A percentile compares a stretch with the other conserved stretches of the same genome.
Conservation (phyloP, 2,113 vertebrate genomes). For the Tangachromis dhanisi region DNA sequence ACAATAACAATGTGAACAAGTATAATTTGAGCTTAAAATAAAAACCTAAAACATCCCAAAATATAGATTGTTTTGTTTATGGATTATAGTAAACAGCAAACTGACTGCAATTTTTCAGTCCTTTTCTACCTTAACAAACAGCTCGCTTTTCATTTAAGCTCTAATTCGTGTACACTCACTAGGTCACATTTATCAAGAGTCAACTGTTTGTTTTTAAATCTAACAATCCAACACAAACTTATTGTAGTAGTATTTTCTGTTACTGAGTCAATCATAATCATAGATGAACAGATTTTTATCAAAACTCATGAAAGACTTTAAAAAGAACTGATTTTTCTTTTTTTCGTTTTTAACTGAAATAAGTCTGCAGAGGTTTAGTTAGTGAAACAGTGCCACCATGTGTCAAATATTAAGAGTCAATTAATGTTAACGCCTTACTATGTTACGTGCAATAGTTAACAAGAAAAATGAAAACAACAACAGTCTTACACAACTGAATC, state of each 20-base stretch:
- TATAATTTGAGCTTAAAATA: not conserved
- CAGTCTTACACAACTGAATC: not conserved
- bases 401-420: not conserved
- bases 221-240: not conserved
- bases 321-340: not conserved
- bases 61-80: not conserved
- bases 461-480: not conserved
- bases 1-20: not conserved
- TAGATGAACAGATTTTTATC: not conserved
- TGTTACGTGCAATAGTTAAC: not conserved
- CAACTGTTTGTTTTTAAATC: not conserved
- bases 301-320: not conserved
- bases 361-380: not conserved
- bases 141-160: not conserved
- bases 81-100: not conserved
- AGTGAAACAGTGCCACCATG: constrained; percentile 59
- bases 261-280: not conserved
- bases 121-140: not conserved
- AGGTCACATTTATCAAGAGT: not conserved
- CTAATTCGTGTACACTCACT: not conserved
- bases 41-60: not conserved
- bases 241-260: not conserved
- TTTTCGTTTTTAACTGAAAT: not conserved
- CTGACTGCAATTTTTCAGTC: not conserved
- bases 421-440: not conserved